A percentile compares a stretch with the other conserved stretches of the same genome.
Conservation (phyloP, 2,888 invertebrate species). For the Orthosia cruda region DNA sequence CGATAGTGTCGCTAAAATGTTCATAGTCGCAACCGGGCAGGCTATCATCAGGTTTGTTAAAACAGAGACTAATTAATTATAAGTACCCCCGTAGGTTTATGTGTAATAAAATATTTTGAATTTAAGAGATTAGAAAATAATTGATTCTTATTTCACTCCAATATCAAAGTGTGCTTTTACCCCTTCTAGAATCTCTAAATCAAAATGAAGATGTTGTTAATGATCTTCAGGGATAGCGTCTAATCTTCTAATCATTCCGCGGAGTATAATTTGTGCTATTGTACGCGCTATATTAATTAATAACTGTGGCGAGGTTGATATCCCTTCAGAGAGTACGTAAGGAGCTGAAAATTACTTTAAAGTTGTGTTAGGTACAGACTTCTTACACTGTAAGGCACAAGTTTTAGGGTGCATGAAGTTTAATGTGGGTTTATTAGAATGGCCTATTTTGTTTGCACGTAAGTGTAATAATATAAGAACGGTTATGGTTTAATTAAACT, state of each 20-base stretch:
- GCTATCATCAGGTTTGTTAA: too few relatives aligned
- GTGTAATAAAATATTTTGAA: too few relatives aligned
- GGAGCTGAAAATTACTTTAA: constrained; percentile 43
- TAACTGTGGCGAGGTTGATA: constrained; percentile 62
- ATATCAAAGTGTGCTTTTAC: background rate
- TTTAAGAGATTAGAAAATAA: too few relatives aligned
- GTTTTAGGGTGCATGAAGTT: constrained; percentile 19
- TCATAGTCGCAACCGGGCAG: too few relatives aligned
- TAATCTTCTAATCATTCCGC: constrained; percentile 78
- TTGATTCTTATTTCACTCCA: background rate
- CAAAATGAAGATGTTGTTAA: constrained; percentile 54
- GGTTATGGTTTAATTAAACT: background rate
- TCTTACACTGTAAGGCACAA: constrained; percentile 19
- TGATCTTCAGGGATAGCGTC: constrained; percentile 72
- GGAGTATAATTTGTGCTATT: constrained; percentile 75
- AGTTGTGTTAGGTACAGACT: constrained; percentile 24
- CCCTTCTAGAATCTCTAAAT: constrained; percentile 55
- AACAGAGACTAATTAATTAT: too few relatives aligned
- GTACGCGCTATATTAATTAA: constrained; percentile 75
- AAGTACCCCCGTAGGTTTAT: too few relatives aligned
- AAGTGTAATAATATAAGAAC: background rate
- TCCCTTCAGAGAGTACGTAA: constrained; percentile 48
- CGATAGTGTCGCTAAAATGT: background rate
- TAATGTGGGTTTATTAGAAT: constrained; percentile 5
- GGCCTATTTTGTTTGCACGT: constrained; percentile 4